phyloP scores from a whole-genome alignment of 2,113 vertebrate species.

The Capreolus pygargus region DNA sequence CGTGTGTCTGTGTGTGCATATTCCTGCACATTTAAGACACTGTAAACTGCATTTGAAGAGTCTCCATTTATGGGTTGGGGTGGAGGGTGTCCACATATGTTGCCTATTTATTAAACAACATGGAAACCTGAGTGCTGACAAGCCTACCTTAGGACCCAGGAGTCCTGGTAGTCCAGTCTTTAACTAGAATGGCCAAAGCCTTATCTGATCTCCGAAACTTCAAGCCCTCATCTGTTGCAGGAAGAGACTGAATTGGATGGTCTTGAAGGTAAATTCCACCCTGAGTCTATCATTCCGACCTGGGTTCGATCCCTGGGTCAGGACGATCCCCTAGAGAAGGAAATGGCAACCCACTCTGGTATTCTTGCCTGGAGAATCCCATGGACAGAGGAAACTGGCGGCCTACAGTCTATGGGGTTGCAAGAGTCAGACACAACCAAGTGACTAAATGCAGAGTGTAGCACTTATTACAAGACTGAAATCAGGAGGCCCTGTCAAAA shows the following conservation, averaged over 20 bases:
- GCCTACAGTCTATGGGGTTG: background rate
- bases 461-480: background rate
- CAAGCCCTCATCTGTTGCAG: background rate
- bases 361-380: background rate
- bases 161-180: background rate
- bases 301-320: background rate
- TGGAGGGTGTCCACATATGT: background rate
- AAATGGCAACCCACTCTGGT: background rate
- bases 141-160: background rate
- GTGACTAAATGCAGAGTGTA: background rate
- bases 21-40: background rate
- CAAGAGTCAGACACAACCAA: background rate
- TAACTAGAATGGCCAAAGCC: background rate
- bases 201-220: background rate
- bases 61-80: background rate
- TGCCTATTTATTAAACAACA: background rate
- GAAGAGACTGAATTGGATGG: background rate
- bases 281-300: background rate
- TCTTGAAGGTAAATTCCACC: background rate
- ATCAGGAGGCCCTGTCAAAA: background rate
- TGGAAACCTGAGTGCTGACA: background rate
- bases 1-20: background rate
- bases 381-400: background rate
- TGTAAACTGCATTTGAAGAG: slow-evolving; percentile 10
- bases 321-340: background rate